These are phyloP conservation scores for Ammodramus savannarum DNA, from an alignment of 2,113 vertebrate species.

Conservation along the genomic window DNA sequence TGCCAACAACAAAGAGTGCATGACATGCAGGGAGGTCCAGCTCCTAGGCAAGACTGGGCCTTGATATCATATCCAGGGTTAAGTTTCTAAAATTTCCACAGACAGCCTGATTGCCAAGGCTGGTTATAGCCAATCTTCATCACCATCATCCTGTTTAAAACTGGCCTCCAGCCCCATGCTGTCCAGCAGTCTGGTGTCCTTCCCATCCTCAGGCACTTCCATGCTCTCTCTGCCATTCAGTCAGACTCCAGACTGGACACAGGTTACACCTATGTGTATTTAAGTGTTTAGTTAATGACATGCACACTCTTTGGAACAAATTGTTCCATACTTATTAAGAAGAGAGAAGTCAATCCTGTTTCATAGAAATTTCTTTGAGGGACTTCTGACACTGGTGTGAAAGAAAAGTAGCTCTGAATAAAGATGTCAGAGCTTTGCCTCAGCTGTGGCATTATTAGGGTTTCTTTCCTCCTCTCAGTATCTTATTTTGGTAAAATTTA, in stretches of 20 bases:
- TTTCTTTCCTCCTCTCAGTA: background rate
- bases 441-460: background rate
- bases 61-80: too few species aligned
- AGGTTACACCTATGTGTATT: background rate
- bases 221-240: background rate
- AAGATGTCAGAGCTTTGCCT: background rate
- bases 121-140: background rate
- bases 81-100: background rate
- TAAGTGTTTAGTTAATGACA: background rate
- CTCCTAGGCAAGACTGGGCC: background rate
- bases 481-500: background rate
- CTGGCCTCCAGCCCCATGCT: background rate
- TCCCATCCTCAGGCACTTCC: background rate
- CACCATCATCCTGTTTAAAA: background rate
- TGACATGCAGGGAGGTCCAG: background rate
- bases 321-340: background rate
- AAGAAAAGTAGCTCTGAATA: background rate
- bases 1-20: accelerated
- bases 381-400: background rate
- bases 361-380: background rate
- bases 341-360: background rate
- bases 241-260: background rate
- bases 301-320: background rate
- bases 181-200: background rate
- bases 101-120: background rate